These are phyloP conservation scores for Ifrita kowaldi DNA, from an alignment of 2,113 vertebrate species.

Conservation along the genomic window DNA sequence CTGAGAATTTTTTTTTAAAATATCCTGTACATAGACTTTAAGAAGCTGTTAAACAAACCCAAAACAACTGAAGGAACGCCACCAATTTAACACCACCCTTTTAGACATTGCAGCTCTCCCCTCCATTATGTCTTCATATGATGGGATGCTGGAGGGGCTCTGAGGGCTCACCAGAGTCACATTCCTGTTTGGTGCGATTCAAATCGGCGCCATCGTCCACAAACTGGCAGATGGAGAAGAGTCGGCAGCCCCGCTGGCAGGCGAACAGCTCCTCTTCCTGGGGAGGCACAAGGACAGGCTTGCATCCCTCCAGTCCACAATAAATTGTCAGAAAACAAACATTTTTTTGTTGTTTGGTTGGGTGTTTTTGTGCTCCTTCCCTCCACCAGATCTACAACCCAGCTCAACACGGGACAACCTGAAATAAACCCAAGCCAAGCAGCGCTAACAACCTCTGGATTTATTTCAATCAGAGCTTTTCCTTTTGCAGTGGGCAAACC, in stretches of 20 bases:
- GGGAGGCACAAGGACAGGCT: constrained; percentile 48
- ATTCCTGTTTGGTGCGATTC: constrained; percentile 90
- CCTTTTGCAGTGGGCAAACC: neutral
- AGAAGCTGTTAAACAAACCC: neutral
- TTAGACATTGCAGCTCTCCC: neutral
- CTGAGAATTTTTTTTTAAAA: no score
- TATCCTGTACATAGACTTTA: neutral
- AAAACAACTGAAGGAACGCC: neutral
- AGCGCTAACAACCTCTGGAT: neutral
- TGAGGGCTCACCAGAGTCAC: constrained; percentile 87
- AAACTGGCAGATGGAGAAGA: constrained; percentile 98
- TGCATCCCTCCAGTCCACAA: neutral
- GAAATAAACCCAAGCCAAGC: neutral
- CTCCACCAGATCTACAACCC: neutral
- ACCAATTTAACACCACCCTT: neutral
- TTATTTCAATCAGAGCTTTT: neutral
- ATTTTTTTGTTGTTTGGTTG: neutral
- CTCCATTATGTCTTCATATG: neutral
- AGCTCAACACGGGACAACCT: neutral
- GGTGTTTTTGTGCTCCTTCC: neutral
- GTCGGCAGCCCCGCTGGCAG: constrained; percentile 93
- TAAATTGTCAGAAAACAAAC: neutral
- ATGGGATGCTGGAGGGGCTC: neutral
- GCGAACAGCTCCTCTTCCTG: constrained; percentile 94
- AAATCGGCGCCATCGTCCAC: constrained; percentile 89